Evolutionary conservation across 2,888 invertebrate species (phyloP).

Genomic region (Nomada goodeniana): DNA sequence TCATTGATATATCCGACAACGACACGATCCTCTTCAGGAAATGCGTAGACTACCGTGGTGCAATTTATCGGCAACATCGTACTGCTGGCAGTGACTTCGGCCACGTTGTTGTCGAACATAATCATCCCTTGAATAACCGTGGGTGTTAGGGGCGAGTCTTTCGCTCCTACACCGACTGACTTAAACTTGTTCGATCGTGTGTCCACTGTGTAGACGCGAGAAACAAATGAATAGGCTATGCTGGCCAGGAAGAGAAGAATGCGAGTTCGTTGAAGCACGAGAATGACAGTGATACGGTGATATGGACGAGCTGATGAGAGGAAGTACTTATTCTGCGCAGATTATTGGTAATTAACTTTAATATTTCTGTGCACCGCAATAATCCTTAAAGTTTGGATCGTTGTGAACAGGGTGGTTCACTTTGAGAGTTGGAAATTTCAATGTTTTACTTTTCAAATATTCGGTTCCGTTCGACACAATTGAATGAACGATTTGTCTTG

Average conservation of each 20-base stretch:
- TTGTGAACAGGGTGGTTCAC: too few relatives aligned
- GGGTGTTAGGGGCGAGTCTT: constrained; percentile 73
- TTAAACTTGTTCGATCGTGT: constrained; percentile 78
- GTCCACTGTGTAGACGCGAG: constrained; percentile 76
- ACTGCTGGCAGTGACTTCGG: constrained; percentile 70
- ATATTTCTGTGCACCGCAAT: too few relatives aligned
- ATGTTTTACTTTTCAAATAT: too few relatives aligned
- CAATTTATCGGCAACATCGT: constrained; percentile 83
- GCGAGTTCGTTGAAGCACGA: constrained; percentile 11
- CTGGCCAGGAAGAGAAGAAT: neutral
- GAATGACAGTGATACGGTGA: neutral
- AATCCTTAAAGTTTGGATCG: too few relatives aligned
- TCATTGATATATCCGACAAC: constrained; percentile 89
- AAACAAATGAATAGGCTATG: constrained; percentile 53
- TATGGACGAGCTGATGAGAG: too few relatives aligned
- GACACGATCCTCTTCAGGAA: constrained; percentile 84
- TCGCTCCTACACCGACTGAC: constrained; percentile 74
- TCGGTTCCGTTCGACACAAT: too few relatives aligned
- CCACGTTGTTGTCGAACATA: constrained; percentile 75
- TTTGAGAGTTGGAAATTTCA: too few relatives aligned
- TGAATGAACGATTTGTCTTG: too few relatives aligned
- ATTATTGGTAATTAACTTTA: too few relatives aligned
- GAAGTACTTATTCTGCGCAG: too few relatives aligned
- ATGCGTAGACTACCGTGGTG: constrained; percentile 85
- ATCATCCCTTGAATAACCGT: constrained; percentile 72